Evolutionary conservation across 2,113 vertebrate species (phyloP).

Genomic region (Archilochus colubris): DNA sequence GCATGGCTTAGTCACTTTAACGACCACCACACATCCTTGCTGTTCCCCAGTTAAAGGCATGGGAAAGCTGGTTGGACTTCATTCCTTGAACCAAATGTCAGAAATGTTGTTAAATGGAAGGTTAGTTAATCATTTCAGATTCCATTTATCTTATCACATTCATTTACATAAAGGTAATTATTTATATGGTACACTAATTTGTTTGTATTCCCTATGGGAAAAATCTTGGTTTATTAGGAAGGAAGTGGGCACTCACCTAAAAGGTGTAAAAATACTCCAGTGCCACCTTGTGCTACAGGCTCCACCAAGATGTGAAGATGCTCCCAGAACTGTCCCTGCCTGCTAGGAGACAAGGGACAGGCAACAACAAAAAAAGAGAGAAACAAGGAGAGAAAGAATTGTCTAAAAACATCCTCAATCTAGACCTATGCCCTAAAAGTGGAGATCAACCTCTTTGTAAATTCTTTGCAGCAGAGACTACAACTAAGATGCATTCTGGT

Average conservation of each 20-base stretch:
- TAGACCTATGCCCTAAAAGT: neutral
- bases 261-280: conserved; percentile 31
- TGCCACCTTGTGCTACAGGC: conserved; percentile 51
- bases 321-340: neutral
- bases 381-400: neutral
- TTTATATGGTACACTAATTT: conserved; percentile 68
- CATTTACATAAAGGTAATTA: conserved; percentile 64
- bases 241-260: neutral
- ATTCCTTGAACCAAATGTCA: conserved; percentile 51
- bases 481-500: neutral
- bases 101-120: conserved; percentile 65
- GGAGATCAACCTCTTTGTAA: neutral
- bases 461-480: neutral
- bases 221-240: conserved; percentile 8
- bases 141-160: conserved; percentile 61
- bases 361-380: neutral
- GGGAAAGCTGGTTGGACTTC: conserved; percentile 48
- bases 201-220: conserved; percentile 50
- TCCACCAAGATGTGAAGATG: neutral
- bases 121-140: conserved; percentile 71
- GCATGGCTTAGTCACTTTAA: neutral
- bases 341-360: neutral
- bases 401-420: neutral
- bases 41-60: conserved; percentile 28
- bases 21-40: conserved; percentile 5